Evolutionary conservation across 2,797 vertebrate species (phyloP).

Genomic region (Platyrinchus mystaceus): DNA sequence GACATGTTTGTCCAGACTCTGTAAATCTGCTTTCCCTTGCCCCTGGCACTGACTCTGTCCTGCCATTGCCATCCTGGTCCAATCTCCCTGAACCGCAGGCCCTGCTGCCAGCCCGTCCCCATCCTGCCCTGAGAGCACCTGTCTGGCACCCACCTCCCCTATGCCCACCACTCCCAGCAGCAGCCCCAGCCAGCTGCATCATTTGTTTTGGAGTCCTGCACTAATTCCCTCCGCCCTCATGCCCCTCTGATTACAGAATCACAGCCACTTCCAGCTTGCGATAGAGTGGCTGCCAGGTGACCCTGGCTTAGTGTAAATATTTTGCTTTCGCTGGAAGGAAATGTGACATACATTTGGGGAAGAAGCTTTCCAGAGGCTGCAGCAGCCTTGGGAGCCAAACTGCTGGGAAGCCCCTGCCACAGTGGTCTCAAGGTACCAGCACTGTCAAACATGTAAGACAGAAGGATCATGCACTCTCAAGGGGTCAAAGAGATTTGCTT

Average conservation of each 20-base stretch:
- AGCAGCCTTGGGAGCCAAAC: background rate
- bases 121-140: accelerated
- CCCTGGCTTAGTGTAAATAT: conserved; percentile 69
- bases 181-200: background rate
- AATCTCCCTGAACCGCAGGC: accelerated
- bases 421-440: background rate
- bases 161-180: background rate
- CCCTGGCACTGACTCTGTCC: accelerated
- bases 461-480: accelerated
- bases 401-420: background rate
- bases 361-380: conserved; percentile 64
- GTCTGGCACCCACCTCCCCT: accelerated
- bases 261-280: background rate
- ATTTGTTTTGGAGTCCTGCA: background rate
- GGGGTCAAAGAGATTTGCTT: background rate
- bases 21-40: background rate
- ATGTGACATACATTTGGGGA: conserved; percentile 57
- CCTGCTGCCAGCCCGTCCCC: background rate
- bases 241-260: background rate
- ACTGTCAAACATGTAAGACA: background rate
- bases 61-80: accelerated
- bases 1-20: accelerated
- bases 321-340: conserved; percentile 67
- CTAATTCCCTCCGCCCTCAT: background rate
- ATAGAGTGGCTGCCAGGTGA: conserved; percentile 53